Conservation (phyloP, 2,888 invertebrate genomes). For the Heliconius ethilla region DNA sequence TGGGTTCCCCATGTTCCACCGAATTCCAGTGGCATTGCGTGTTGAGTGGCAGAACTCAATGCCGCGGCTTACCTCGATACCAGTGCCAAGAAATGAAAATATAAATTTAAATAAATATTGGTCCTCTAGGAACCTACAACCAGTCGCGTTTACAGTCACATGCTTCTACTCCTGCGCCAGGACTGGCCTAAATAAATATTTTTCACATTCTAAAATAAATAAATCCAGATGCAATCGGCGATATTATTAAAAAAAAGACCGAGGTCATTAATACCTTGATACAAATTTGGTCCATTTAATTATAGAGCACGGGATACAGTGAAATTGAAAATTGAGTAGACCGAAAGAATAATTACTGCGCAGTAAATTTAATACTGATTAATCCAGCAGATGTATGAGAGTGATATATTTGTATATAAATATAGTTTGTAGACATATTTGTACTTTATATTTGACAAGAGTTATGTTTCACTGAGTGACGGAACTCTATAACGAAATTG, state of each 20-base stretch:
- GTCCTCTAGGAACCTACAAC: no score
- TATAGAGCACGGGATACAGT: conserved; percentile 42
- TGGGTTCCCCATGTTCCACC: no score
- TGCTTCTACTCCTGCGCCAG: background rate
- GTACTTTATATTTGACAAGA: background rate
- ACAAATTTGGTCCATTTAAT: conserved; percentile 47
- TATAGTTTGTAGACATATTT: background rate
- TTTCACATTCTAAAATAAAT: conserved; percentile 35
- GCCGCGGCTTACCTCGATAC: no score
- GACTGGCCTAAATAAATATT: no score
- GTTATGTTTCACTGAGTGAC: no score
- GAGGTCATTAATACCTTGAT: conserved; percentile 43
- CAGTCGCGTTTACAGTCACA: no score
- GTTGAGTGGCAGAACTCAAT: no score
- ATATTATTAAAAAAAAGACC: conserved; percentile 44
- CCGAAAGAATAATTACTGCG: conserved; percentile 45
- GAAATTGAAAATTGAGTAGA: conserved; percentile 46
- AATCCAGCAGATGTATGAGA: conserved; percentile 32
- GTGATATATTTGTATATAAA: conserved; percentile 27
- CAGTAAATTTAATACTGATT: conserved; percentile 43
- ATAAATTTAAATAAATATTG: no score
- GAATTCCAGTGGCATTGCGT: no score
- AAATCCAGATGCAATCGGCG: conserved; percentile 39
- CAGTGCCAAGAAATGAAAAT: no score
- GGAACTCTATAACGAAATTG: no score